Percentiles rank a stretch among this genome's conserved stretches.
Evolutionary conservation across 2,797 vertebrate genomes (phyloP).

Genomic region (Syndactyla subalaris): DNA sequence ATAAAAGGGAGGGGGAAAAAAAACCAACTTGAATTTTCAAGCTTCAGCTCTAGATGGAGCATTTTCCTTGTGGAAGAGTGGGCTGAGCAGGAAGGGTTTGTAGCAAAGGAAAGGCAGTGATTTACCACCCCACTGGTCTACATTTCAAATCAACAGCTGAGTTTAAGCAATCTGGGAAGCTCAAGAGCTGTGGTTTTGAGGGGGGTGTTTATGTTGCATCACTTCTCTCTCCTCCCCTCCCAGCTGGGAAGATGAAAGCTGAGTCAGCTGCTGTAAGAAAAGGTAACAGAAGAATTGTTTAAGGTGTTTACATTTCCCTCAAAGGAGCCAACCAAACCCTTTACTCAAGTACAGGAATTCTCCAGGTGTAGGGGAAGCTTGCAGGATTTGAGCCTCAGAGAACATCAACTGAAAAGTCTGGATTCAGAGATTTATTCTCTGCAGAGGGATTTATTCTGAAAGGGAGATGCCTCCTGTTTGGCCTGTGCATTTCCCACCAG

Average conservation of each 20-base stretch:
- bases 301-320: not conserved
- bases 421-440: not conserved
- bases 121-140: not conserved
- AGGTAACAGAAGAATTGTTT: not conserved
- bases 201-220: not conserved
- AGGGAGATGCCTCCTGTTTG: not conserved
- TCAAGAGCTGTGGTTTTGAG: not conserved
- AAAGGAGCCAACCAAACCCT: not conserved
- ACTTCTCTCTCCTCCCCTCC: not conserved
- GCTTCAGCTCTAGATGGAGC: not conserved
- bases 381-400: not conserved
- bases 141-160: not conserved
- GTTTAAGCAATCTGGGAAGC: not conserved
- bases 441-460: not conserved
- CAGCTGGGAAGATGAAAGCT: accelerated
- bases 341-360: not conserved
- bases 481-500: accelerated
- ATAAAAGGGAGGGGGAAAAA: accelerated
- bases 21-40: not conserved
- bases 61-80: not conserved
- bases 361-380: not conserved
- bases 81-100: not conserved
- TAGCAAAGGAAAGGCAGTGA: not conserved
- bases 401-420: not conserved
- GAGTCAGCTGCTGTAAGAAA: not conserved